Conservation (phyloP, 1,140 invertebrate genomes). For the Pristionchus pacificus region DNA sequence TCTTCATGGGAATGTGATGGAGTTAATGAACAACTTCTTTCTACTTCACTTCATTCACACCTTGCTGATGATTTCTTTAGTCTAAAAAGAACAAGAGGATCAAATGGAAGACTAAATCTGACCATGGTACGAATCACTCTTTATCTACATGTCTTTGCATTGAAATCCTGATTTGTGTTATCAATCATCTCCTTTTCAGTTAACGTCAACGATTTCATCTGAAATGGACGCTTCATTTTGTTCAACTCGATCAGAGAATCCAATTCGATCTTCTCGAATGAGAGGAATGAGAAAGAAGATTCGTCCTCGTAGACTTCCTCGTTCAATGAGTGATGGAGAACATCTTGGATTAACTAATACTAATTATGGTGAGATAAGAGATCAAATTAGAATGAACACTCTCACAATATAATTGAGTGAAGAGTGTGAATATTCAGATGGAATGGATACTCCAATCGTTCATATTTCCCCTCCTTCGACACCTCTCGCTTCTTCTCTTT, state of each 20-base stretch:
- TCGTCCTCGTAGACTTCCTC: slow-evolving; percentile 22
- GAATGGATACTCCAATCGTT: slow-evolving; percentile 22
- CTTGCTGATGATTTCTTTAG: not conserved
- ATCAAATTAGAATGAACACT: too few species aligned
- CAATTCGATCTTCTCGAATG: slow-evolving; percentile 9
- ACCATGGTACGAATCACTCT: not conserved
- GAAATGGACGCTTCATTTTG: slow-evolving; percentile 35
- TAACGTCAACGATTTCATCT: slow-evolving; percentile 8
- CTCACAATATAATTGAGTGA: too few species aligned
- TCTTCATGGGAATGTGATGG: slow-evolving; percentile 23
- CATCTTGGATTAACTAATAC: slow-evolving; percentile 21
- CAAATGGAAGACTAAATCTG: not conserved
- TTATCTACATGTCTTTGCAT: not conserved
- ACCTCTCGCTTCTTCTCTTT: slow-evolving; percentile 16
- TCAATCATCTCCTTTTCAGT: slow-evolving; percentile 12
- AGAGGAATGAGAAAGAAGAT: slow-evolving; percentile 15
- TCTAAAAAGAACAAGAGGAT: not conserved
- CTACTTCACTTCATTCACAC: not conserved
- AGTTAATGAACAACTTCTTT: slow-evolving; percentile 21
- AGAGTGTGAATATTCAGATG: too few species aligned
- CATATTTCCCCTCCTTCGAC: slow-evolving; percentile 24
- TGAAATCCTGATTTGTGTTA: slow-evolving; percentile 5
- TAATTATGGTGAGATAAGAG: too few species aligned
- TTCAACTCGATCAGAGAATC: slow-evolving; percentile 29
- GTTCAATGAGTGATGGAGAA: slow-evolving; percentile 32